A percentile compares a stretch with the other conserved stretches of the same genome.
These are phyloP conservation scores for Aviceda subcristata DNA, from an alignment of 2,113 vertebrate species.

Conservation along the genomic window DNA sequence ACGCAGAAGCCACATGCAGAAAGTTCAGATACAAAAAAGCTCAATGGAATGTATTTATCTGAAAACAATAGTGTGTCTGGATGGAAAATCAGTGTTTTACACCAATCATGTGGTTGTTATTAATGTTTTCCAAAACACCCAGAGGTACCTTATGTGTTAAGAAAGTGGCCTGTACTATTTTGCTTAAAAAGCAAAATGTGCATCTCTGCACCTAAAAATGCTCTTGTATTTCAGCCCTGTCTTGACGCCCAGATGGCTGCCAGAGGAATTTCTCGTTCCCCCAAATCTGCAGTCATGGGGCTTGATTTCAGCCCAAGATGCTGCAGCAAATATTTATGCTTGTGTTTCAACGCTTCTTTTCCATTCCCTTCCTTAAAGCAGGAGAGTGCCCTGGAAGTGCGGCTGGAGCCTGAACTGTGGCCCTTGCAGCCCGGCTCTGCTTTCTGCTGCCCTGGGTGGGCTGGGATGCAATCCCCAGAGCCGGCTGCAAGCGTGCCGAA, in stretches of 20 bases:
- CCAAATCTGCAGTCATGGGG: neutral
- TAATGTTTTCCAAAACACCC: slow-evolving; percentile 58
- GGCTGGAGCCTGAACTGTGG: neutral
- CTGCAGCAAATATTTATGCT: neutral
- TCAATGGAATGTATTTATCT: slow-evolving; percentile 39
- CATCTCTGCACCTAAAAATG: neutral
- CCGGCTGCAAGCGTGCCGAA: neutral
- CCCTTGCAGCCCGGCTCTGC: neutral
- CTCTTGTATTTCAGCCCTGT: neutral
- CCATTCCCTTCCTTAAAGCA: neutral
- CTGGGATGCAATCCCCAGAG: neutral
- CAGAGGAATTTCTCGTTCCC: neutral
- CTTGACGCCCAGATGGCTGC: neutral
- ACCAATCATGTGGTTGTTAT: slow-evolving; percentile 50
- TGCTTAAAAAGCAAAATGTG: neutral
- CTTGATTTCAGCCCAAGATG: neutral
- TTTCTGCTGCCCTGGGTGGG: neutral
- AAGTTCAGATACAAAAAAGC: neutral
- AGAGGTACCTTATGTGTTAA: slow-evolving; percentile 20
- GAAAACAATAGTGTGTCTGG: slow-evolving; percentile 36
- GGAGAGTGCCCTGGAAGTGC: accelerated
- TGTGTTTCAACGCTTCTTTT: neutral
- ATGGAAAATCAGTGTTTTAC: slow-evolving; percentile 30
- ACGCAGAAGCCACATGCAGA: neutral
- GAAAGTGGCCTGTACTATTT: neutral